Percentiles rank a stretch among this genome's conserved stretches.
phyloP scores from a whole-genome alignment of 2,113 vertebrate species.

The Accipiter virgatus region DNA sequence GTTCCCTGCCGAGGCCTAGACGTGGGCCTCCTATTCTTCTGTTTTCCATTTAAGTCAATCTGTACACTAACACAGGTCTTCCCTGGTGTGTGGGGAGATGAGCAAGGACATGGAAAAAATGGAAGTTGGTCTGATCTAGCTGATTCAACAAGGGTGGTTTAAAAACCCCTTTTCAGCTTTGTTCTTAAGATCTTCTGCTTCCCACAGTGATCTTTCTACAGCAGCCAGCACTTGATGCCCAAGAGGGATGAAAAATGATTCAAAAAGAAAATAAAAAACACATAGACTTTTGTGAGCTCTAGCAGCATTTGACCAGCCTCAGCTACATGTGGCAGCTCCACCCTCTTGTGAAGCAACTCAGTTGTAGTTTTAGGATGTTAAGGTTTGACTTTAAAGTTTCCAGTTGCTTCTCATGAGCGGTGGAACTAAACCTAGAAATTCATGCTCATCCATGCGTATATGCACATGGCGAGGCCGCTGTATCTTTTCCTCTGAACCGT shows the following conservation, averaged over 20 bases:
- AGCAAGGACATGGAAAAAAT: background rate
- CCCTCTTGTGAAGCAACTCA: background rate
- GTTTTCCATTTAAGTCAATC: background rate
- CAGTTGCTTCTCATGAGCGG: background rate
- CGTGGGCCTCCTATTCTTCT: background rate
- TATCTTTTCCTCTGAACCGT: background rate
- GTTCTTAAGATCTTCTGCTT: constrained; percentile 8
- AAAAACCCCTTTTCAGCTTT: background rate
- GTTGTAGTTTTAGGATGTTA: background rate
- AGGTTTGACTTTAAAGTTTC: background rate
- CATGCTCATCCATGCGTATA: background rate
- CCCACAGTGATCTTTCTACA: background rate
- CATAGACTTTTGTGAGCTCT: background rate
- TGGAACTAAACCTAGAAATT: background rate
- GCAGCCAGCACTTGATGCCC: background rate
- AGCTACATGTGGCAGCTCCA: background rate
- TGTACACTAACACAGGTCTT: background rate
- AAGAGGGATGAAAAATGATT: background rate
- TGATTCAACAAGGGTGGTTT: background rate
- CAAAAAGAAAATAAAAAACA: background rate
- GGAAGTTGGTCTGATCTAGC: background rate
- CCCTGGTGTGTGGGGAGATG: background rate
- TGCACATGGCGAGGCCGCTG: accelerated
- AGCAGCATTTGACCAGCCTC: background rate
- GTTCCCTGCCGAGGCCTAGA: background rate